Evolutionary conservation across 2,113 vertebrate genomes (phyloP), one percentile per base, ranked within the genome.

Genomic region (Grammomys dolichurus): DNA sequence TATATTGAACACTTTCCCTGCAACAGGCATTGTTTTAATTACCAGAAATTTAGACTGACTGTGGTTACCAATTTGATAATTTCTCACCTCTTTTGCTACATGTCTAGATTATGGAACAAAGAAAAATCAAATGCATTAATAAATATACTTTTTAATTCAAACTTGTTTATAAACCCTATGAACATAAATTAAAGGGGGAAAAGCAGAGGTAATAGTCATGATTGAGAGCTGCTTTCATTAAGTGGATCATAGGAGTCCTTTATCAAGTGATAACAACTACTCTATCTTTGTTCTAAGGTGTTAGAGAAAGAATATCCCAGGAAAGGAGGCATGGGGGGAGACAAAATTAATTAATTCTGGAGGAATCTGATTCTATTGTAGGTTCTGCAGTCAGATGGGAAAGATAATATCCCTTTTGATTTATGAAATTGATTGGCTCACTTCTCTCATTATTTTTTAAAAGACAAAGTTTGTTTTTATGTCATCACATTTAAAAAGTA

Each of bases 401-500:
- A 43, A 86, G 56, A 67, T 48, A 26, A 7, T 46, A 17, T 67
- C 11, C 76, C 31, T 94, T 87, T 75, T 82, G 36, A 36, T 75
- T 87, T 91, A 31, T 43, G 31, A 81, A 82, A n/a, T 88, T 70
- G 51, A 84, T 36, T 43, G 43, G 22, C 28, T 93, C 63, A 65
- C 7, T 60, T 90, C 46, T 20, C 51, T 94, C 24, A 54, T 65
- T 90, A 80, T 43, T 94, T 90, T 89, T 16, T 48, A 76, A 95
- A 82, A 81, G 14, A 77, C 17, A 75, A 82, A 73, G 11, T 58
- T 89, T 75, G 72, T 40, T 33, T 78, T 58, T 72, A 80, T 76
- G 14, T 20, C 14, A 31, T 43, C 14, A 22, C 43, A 80, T 86
- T 95, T 65, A 63, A 48, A 95, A 96, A 93, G 65, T 77, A 81